Evolutionary conservation across 2,888 invertebrate species (phyloP).

Genomic region (Torymus texanus): DNA sequence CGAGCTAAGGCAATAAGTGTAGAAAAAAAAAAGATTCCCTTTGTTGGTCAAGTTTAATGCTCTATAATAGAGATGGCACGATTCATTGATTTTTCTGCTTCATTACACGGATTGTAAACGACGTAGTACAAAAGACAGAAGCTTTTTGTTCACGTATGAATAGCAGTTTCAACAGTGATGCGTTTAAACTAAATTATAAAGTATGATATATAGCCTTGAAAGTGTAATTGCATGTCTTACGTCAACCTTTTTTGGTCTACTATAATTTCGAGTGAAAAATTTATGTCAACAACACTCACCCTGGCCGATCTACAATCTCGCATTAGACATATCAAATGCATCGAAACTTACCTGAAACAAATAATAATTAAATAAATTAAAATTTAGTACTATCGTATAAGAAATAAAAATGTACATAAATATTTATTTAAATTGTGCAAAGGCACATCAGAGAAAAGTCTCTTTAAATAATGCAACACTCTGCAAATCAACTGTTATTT

Average conservation of each 20-base stretch:
- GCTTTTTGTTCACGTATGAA: no score
- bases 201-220: no score
- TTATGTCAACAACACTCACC: slow-evolving; percentile 42
- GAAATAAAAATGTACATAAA: no score
- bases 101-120: slow-evolving; percentile 6
- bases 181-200: no score
- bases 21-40: background rate
- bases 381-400: no score
- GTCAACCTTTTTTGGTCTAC: no score
- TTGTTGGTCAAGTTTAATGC: background rate
- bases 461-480: background rate
- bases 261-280: slow-evolving; percentile 7
- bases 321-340: background rate
- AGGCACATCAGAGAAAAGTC: no score
- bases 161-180: no score
- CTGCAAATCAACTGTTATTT: no score
- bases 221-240: no score
- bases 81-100: slow-evolving; percentile 10
- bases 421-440: no score
- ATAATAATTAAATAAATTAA: background rate
- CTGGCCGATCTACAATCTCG: background rate
- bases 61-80: background rate
- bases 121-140: background rate
- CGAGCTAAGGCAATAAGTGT: background rate
- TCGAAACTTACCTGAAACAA: slow-evolving; percentile 47